These are phyloP conservation scores for Ectemnius continuus DNA, from an alignment of 2,888 invertebrate genomes.

Conservation along the genomic window DNA sequence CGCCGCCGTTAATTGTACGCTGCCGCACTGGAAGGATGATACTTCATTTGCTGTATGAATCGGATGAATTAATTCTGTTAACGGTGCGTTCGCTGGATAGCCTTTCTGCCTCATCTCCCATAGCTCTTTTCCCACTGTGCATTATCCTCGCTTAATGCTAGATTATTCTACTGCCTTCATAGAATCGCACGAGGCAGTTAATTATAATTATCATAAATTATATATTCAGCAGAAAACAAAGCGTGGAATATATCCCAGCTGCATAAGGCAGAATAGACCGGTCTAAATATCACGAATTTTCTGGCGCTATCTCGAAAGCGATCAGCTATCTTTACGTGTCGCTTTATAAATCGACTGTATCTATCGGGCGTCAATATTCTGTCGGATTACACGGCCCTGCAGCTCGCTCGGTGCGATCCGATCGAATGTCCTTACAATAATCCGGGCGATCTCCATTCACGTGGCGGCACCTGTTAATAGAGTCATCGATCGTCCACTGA, in stretches of 20 bases:
- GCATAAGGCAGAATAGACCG: neutral
- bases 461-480: constrained; percentile 48
- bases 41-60: constrained; percentile 33
- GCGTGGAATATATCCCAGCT: neutral
- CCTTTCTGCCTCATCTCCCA: no score
- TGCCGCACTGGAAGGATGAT: neutral
- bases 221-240: no score
- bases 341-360: constrained; percentile 34
- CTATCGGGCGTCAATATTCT: constrained; percentile 40
- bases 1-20: constrained; percentile 21
- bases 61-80: constrained; percentile 39
- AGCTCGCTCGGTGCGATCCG: constrained; percentile 35
- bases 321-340: constrained; percentile 7
- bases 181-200: constrained; percentile 10
- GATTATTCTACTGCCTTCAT: constrained; percentile 33
- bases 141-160: constrained; percentile 31
- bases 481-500: constrained; percentile 56
- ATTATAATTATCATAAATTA: constrained; percentile 15
- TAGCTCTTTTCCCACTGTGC: neutral
- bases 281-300: neutral
- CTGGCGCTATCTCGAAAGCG: neutral
- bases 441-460: constrained; percentile 48
- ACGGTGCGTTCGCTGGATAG: constrained; percentile 25
- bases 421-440: constrained; percentile 46
- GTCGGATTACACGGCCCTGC: constrained; percentile 49